Conservation (phyloP, 2,113 vertebrate species). For the Phylloscopus trochiloides region DNA sequence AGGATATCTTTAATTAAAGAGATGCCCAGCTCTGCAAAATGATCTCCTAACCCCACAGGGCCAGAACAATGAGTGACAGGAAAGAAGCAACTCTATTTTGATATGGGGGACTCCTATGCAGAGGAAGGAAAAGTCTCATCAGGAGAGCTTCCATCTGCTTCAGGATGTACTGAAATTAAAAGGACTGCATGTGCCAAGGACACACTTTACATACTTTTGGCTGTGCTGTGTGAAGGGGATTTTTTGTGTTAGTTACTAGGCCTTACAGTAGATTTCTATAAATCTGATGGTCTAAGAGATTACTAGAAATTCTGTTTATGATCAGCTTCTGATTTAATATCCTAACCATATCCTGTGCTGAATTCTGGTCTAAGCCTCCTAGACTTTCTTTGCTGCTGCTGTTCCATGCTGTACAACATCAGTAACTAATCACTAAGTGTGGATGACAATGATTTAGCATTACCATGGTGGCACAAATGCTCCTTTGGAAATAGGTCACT, state of each 20-base stretch:
- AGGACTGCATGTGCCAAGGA: background rate
- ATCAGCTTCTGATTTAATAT: background rate
- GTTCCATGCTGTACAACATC: background rate
- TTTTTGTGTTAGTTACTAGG: background rate
- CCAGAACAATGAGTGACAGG: slow-evolving; percentile 26
- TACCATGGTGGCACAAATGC: background rate
- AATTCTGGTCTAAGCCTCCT: background rate
- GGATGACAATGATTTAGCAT: background rate
- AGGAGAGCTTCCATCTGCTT: slow-evolving; percentile 17
- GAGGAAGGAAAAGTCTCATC: slow-evolving; percentile 49
- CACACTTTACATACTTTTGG: background rate
- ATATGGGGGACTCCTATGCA: background rate
- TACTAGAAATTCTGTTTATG: background rate
- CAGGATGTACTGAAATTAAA: slow-evolving; percentile 3
- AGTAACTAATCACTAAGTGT: background rate
- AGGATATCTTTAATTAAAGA: slow-evolving; percentile 21
- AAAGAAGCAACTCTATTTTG: slow-evolving; percentile 41
- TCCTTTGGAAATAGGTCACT: background rate
- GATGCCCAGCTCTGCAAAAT: background rate
- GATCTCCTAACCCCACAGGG: background rate
- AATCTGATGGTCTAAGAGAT: background rate
- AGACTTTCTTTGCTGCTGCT: background rate
- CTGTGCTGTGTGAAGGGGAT: background rate
- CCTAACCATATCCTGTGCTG: background rate
- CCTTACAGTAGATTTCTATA: background rate